These are phyloP conservation scores for Anisognathus igniventris DNA, from an alignment of 2,797 vertebrate species.

Conservation along the genomic window DNA sequence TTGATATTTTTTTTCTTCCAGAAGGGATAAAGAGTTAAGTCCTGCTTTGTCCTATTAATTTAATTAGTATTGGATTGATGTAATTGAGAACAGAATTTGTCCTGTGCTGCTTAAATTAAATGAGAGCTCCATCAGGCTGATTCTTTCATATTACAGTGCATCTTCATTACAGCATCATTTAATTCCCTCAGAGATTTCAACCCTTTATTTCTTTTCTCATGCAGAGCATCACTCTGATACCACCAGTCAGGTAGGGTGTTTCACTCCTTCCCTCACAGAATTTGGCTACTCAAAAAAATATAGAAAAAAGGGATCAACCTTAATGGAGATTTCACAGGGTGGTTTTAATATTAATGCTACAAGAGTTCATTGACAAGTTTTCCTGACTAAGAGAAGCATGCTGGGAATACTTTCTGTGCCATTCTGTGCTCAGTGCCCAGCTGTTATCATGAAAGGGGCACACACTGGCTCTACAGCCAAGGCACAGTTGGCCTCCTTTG, in stretches of 20 bases:
- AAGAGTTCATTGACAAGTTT: background rate
- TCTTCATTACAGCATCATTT: constrained; percentile 19
- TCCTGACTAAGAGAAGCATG: background rate
- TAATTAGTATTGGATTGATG: constrained; percentile 30
- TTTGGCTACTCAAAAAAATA: background rate
- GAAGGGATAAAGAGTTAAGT: background rate
- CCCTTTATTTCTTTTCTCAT: background rate
- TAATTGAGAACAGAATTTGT: constrained; percentile 36
- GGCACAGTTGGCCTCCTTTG: constrained; percentile 46
- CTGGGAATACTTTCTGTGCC: background rate
- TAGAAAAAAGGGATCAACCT: rapidly evolving
- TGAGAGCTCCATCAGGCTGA: constrained; percentile 17
- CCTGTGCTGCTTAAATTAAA: constrained; percentile 16
- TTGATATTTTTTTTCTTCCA: background rate
- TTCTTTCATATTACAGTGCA: constrained; percentile 13
- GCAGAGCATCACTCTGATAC: background rate
- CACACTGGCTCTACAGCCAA: constrained; percentile 15
- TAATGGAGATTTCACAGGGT: background rate
- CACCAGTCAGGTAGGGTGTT: background rate
- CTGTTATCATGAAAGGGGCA: constrained; percentile 32
- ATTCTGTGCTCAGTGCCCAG: background rate
- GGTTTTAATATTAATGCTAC: constrained; percentile 22
- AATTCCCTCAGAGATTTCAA: constrained; percentile 12
- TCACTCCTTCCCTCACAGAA: background rate
- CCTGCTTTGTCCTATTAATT: constrained; percentile 27